Base-by-base conservation (phyloP, 2,888 invertebrate genomes). In the Tetanocera ferruginea region DNA sequence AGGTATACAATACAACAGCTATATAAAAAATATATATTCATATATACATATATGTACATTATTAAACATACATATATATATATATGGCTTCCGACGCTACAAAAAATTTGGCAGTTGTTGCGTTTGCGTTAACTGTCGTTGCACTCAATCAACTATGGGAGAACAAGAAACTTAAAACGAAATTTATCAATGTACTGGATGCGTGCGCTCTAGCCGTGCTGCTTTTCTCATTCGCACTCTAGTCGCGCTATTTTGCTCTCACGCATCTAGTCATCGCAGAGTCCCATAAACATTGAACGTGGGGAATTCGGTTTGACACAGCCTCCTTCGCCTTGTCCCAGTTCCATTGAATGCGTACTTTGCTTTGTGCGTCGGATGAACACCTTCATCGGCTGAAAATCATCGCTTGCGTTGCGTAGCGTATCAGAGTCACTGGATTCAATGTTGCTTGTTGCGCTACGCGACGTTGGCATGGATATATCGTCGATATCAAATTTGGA, bases 401-500 rank as follows among this genome's bases (percentile, higher is more conserved):
- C 79, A 9, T 79, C 76, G 43, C 69, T 66, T 19, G 73, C 60
- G 34, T 83, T 82, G 57, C 84, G 83, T 23, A 84, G 62, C 5
- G 84, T 84, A 77, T 84, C 84, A 28, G 83, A 83, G 71, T 83
- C 83, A 71, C 80, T 82, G 17, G 83, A 83, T 37, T 77, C 69
- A 9, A 74, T 51, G 28, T 82, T 82, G 49, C 83, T 83, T 25
- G 49, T 80, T 11, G 51, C 37, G 64, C 80, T 83, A 23, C 84
- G 83, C 5, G 83, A 76, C 5, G 81, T 81, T 5, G 82, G 74
- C 64, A 84, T 81, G 8, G 83, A 83, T 8, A 84, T 31, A 28
- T 83, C 82, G 57, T 84, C 84, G 6, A 84, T 62, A 77, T 83
- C 83, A 11, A 82, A 60, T 76, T 80, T 83, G n/a, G 51, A 51